These are phyloP conservation scores for Megatriorchis doriae DNA, from an alignment of 2,113 vertebrate genomes.

Conservation along the genomic window DNA sequence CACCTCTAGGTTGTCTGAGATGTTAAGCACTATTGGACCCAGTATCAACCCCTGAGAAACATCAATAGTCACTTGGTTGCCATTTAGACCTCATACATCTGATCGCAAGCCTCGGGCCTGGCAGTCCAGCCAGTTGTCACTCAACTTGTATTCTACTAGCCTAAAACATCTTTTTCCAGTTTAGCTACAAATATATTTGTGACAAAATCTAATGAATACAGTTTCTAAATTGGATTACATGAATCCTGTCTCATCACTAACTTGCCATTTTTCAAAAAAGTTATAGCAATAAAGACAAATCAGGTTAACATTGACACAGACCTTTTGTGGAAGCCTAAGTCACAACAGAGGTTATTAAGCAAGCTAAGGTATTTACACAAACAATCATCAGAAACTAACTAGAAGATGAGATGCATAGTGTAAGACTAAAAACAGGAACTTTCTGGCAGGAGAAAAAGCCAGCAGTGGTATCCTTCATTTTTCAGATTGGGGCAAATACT, in stretches of 20 bases:
- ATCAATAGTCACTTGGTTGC: neutral
- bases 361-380: neutral
- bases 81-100: neutral
- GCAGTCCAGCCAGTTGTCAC: neutral
- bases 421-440: neutral
- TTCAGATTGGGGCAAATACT: neutral
- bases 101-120: rapidly evolving
- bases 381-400: neutral
- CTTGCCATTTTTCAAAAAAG: neutral
- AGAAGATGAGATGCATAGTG: neutral
- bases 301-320: neutral
- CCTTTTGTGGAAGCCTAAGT: neutral
- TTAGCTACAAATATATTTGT: neutral
- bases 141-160: neutral
- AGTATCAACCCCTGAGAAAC: neutral
- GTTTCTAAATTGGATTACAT: neutral
- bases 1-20: neutral
- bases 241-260: neutral
- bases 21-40: neutral
- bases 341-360: neutral
- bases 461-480: neutral
- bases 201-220: neutral
- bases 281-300: neutral
- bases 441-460: neutral
- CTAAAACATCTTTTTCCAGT: neutral